Conservation (phyloP, 1,140 invertebrate genomes). For the Harpegnathos saltator region DNA sequence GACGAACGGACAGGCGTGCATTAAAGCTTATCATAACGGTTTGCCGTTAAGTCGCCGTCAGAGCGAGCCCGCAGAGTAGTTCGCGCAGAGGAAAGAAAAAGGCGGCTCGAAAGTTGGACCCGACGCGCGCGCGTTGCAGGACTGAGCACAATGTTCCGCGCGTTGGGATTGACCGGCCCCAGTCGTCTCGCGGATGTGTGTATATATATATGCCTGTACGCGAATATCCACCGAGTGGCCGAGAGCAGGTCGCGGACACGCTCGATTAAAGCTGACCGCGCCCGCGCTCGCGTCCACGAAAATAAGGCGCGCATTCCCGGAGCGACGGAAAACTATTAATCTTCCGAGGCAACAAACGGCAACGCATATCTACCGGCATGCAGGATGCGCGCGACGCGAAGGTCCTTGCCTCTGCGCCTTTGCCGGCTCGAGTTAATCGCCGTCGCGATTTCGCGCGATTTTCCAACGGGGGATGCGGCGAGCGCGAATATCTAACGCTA, state of each 20-base stretch:
- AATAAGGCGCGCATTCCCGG: slow-evolving; percentile 49
- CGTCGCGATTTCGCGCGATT: not conserved
- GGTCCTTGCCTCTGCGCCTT: slow-evolving; percentile 2
- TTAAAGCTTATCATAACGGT: slow-evolving; percentile 84
- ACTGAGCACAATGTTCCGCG: slow-evolving; percentile 44
- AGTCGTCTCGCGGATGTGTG: slow-evolving; percentile 26
- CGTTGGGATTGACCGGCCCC: slow-evolving; percentile 3
- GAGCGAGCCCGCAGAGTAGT: slow-evolving; percentile 58
- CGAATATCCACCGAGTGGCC: too few species aligned
- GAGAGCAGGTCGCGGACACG: slow-evolving; percentile 17
- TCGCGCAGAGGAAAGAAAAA: slow-evolving; percentile 47
- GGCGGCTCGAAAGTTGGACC: slow-evolving; percentile 63
- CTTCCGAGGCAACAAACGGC: slow-evolving; percentile 36
- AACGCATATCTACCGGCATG: slow-evolving; percentile 6
- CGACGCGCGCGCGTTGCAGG: slow-evolving; percentile 30
- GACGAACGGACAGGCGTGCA: slow-evolving; percentile 81
- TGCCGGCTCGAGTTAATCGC: slow-evolving; percentile 26
- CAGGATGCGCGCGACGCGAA: slow-evolving; percentile 31
- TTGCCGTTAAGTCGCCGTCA: slow-evolving; percentile 74
- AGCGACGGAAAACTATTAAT: slow-evolving; percentile 56
- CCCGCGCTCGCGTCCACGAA: slow-evolving; percentile 40
- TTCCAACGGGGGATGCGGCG: slow-evolving; percentile 12
- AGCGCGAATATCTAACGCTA: not conserved
- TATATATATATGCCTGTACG: too few species aligned
- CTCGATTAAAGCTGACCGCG: slow-evolving; percentile 50